Evolutionary conservation across 2,113 vertebrate species (phyloP), one percentile per base, ranked within the genome.

Genomic region (Otocyon megalotis): DNA sequence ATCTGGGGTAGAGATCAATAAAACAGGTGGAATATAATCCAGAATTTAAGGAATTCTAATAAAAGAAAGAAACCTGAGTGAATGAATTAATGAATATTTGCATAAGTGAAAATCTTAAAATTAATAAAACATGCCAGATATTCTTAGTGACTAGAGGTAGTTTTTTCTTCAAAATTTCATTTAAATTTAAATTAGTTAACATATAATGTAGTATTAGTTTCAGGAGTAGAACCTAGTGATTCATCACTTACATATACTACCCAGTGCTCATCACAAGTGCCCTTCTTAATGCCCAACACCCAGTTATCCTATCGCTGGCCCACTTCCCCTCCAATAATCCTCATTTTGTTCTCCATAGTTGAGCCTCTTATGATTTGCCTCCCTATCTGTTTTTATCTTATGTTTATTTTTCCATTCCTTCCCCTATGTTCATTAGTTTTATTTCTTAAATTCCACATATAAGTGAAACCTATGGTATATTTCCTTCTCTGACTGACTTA

Each of bases 1-100:
- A n/a, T n/a, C n/a, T n/a, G 15, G 4, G 1, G 2, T 24, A 54
- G 48, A 92, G 22, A 62, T 63, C 8, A 72, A 95, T 71, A 54
- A 74, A n/a, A 67, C 6, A 83, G 10, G 3, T 30, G 0, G 0
- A 0, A 0, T 24, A 28, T 82, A 71, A 81, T 4, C 5, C 20
- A 35, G 20, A 80, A 16, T 10, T 30, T 24, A 56, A 85, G 63
- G 12, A 14, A 85, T 14, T 81, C 0, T 50, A 53, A 3, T n/a
- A n/a, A 16, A 11, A 88, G 3, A 91, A 82, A 22, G 14, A 24
- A 30, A 19, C 4, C n/a, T 16, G 2, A 54, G 12, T 35, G 53
- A 81, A 1, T 37, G 54, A 94, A 82, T 48, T 30, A 69, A 82
- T 72, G 26, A 26, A 2, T 1, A 85, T n/a, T 53, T 69, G 7